phyloP scores from a whole-genome alignment of 23 tunicate species.

The Ciona savignyi region DNA sequence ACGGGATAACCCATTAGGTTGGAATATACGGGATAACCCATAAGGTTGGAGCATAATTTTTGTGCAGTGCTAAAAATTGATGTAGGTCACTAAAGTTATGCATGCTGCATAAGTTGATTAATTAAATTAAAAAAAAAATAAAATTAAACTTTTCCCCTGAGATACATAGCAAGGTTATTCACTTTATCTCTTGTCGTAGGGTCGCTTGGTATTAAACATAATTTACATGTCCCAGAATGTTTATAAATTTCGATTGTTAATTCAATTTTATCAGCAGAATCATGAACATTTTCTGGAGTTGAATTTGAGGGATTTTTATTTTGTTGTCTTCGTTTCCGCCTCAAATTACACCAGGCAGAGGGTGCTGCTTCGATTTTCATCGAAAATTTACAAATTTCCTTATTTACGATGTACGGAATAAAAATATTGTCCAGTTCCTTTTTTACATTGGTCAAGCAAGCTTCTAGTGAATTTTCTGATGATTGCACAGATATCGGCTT shows the following conservation, averaged over 20 bases:
- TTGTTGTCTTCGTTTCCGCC: slow-evolving; percentile 4
- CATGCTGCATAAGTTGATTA: no score
- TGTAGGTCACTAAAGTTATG: no score
- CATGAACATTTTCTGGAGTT: background rate
- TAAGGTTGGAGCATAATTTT: no score
- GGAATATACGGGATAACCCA: no score
- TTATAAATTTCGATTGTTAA: background rate
- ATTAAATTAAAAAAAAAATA: no score
- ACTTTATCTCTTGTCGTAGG: background rate
- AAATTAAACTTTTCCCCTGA: slow-evolving; percentile 4
- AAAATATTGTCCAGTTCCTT: background rate
- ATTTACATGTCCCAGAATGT: background rate
- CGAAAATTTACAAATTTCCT: background rate
- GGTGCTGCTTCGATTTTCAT: background rate
- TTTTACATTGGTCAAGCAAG: background rate
- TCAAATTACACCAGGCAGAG: background rate
- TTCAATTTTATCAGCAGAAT: background rate
- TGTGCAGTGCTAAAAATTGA: no score
- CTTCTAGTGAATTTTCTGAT: background rate
- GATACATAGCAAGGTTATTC: background rate
- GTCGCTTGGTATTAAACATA: background rate
- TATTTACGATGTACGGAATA: background rate
- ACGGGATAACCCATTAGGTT: no score
- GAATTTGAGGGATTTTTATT: background rate
- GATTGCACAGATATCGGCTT: background rate